These are phyloP conservation scores for Spodoptera litura DNA, from an alignment of 1,140 invertebrate species.

Conservation along the genomic window DNA sequence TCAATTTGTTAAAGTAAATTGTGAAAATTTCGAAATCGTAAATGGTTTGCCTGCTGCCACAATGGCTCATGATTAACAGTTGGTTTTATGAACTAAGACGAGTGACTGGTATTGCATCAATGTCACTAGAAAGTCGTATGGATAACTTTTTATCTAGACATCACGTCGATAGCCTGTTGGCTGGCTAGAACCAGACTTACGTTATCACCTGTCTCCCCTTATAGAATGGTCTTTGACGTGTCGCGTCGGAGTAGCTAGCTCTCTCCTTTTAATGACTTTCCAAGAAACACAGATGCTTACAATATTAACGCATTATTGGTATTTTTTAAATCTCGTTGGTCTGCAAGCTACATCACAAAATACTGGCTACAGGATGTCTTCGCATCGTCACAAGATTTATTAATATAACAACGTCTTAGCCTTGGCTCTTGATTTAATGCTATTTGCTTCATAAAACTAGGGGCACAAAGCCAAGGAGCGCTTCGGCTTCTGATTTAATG, in stretches of 20 bases:
- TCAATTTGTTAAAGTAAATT: constrained; percentile 38
- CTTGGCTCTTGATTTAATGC: constrained; percentile 56
- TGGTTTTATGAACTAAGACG: constrained; percentile 45
- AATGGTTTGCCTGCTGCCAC: constrained; percentile 14
- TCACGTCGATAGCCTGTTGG: constrained; percentile 53
- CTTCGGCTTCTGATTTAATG: constrained; percentile 8
- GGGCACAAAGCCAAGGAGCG: constrained; percentile 57
- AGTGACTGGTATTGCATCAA: constrained; percentile 53
- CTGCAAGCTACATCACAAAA: neutral
- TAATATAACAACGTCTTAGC: constrained; percentile 56
- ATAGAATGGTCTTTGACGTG: constrained; percentile 51
- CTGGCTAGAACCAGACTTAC: constrained; percentile 61
- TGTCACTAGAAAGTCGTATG: constrained; percentile 75
- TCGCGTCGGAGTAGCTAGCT: constrained; percentile 64
- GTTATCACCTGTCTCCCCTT: constrained; percentile 71
- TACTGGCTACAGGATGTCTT: neutral
- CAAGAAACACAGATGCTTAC: constrained; percentile 53
- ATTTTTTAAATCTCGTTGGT: neutral
- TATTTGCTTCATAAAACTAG: constrained; percentile 47
- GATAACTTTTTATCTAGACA: constrained; percentile 70
- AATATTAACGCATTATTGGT: constrained; percentile 17
- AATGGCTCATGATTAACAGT: constrained; percentile 29
- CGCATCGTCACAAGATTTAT: constrained; percentile 49
- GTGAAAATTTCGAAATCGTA: constrained; percentile 39
- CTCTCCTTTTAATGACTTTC: constrained; percentile 73